Evolutionary conservation across 92 coral and sea anemone genomes (phyloP).

Genomic region (Epizoanthus stellaris): DNA sequence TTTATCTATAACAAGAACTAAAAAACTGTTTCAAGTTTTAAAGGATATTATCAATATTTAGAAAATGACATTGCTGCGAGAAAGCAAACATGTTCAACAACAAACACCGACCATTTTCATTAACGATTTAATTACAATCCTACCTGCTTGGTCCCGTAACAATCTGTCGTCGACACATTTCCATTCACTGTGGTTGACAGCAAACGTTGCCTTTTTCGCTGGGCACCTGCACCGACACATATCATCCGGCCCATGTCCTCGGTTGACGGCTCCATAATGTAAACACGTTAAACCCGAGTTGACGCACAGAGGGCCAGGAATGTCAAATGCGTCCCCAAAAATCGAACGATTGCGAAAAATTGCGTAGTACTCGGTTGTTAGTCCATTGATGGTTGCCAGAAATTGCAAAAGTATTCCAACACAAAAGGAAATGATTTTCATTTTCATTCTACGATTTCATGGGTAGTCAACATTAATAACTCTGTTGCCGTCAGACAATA

Average conservation of each 20-base stretch:
- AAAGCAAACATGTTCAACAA: background rate
- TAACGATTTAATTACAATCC: background rate
- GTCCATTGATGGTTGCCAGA: background rate
- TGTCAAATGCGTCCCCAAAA: conserved; percentile 21
- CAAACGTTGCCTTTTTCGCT: background rate
- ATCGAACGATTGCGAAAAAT: conserved; percentile 23
- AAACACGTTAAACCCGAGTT: background rate
- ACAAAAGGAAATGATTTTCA: background rate
- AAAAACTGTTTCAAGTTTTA: no score
- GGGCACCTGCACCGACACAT: conserved; percentile 28
- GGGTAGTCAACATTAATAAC: no score
- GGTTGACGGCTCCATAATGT: conserved; percentile 5
- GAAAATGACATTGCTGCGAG: background rate
- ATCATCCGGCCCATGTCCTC: background rate
- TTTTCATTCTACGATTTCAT: background rate
- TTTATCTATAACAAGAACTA: no score
- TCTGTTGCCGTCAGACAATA: no score
- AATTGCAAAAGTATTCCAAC: background rate
- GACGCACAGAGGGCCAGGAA: background rate
- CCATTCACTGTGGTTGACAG: conserved; percentile 6
- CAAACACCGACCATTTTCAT: background rate
- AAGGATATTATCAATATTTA: no score
- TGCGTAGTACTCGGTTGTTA: background rate
- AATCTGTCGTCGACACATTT: conserved; percentile 36
- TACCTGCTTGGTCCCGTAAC: conserved; percentile 9